Evolutionary conservation across 2,888 invertebrate genomes (phyloP).

Genomic region (Neocrepidodera transversa): DNA sequence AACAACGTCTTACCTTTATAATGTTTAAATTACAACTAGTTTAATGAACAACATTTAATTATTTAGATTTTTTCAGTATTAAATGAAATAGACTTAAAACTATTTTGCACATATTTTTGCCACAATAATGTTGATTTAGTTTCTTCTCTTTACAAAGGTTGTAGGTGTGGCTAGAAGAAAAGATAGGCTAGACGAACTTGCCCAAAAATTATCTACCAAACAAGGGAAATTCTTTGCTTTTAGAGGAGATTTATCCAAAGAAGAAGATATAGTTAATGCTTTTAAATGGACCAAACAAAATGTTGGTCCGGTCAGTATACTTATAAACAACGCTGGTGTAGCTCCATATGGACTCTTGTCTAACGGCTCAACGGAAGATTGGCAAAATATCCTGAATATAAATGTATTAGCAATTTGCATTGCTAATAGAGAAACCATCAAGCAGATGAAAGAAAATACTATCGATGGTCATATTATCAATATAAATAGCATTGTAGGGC

Average conservation of each 20-base stretch:
- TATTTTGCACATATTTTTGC: too few species aligned
- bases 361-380: slow-evolving; percentile 41
- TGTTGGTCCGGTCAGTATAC: slow-evolving; percentile 53
- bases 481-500: slow-evolving; percentile 27
- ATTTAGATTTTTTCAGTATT: too few species aligned
- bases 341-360: slow-evolving; percentile 35
- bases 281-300: slow-evolving; percentile 53
- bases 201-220: slow-evolving; percentile 32
- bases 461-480: slow-evolving; percentile 27
- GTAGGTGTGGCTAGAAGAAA: slow-evolving; percentile 45
- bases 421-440: slow-evolving; percentile 45
- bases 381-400: slow-evolving; percentile 35
- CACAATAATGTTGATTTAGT: too few species aligned
- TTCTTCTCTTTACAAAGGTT: too few species aligned
- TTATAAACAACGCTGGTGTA: slow-evolving; percentile 58
- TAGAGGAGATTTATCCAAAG: slow-evolving; percentile 54
- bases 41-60: too few species aligned
- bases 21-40: too few species aligned
- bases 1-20: too few species aligned
- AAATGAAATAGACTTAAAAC: too few species aligned
- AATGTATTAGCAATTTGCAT: slow-evolving; percentile 38
- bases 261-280: slow-evolving; percentile 50
- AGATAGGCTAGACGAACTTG: slow-evolving; percentile 39
- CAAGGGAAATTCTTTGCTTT: slow-evolving; percentile 51
- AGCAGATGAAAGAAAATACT: slow-evolving; percentile 22